These are phyloP conservation scores for Halocaridina rubra DNA, from an alignment of 2,888 invertebrate species.

Conservation along the genomic window DNA sequence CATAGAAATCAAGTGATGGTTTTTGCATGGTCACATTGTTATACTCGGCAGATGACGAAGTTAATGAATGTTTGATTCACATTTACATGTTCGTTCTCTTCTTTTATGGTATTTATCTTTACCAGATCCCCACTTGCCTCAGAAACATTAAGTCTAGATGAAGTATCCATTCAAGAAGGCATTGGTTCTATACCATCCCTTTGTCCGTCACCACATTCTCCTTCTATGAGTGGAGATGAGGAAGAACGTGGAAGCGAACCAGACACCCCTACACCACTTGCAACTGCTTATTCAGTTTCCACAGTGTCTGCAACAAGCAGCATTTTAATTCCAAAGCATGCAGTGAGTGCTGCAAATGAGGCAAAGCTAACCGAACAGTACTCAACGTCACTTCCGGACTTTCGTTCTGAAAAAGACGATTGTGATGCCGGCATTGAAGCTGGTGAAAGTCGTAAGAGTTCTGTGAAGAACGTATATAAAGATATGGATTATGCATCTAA, in stretches of 20 bases:
- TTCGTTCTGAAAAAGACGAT: constrained; percentile 20
- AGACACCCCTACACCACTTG: constrained; percentile 49
- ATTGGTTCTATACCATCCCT: constrained; percentile 53
- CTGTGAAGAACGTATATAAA: background rate
- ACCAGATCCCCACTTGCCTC: constrained; percentile 51
- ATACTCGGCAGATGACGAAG: too few species aligned
- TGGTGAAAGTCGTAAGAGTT: constrained; percentile 9
- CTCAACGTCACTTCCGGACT: constrained; percentile 42
- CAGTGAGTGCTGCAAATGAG: background rate
- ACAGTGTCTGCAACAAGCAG: constrained; percentile 1
- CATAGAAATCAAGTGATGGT: too few species aligned
- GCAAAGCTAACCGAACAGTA: constrained; percentile 17
- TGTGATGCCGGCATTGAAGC: constrained; percentile 24
- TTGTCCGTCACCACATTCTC: constrained; percentile 54
- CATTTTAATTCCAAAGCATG: constrained; percentile 32
- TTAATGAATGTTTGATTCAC: too few species aligned
- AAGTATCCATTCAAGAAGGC: constrained; percentile 56
- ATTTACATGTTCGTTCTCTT: too few species aligned
- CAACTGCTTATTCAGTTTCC: constrained; percentile 20
- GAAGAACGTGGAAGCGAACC: constrained; percentile 33
- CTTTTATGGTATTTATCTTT: background rate
- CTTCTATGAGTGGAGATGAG: constrained; percentile 49
- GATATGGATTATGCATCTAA: constrained; percentile 6
- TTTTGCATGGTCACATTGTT: too few species aligned
- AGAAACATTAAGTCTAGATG: constrained; percentile 55